Percentiles rank a stretch among this genome's conserved stretches.
Evolutionary conservation across 2,888 invertebrate genomes (phyloP).

Genomic region (Periphyllus acericola): DNA sequence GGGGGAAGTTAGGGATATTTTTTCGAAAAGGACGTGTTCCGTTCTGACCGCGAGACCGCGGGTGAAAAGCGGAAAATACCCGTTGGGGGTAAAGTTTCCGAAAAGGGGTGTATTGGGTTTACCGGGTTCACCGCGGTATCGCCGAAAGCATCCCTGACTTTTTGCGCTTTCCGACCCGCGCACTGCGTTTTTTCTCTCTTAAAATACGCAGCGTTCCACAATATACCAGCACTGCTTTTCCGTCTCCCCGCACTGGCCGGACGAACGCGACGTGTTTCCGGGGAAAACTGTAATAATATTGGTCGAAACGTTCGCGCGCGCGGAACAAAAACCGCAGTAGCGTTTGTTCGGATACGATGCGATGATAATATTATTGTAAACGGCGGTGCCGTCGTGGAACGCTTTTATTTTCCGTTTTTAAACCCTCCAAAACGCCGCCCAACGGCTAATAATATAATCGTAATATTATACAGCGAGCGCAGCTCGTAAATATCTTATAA

Average conservation of each 20-base stretch:
- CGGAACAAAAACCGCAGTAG: too few species aligned
- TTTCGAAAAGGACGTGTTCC: background rate
- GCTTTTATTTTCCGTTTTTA: background rate
- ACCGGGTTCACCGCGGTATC: background rate
- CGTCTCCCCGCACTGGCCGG: background rate
- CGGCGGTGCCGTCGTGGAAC: background rate
- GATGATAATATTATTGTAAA: background rate
- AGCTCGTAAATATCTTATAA: too few species aligned
- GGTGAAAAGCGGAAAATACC: too few species aligned
- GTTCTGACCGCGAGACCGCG: background rate
- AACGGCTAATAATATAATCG: too few species aligned
- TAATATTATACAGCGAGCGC: background rate
- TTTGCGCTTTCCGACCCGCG: background rate
- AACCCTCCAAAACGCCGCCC: background rate
- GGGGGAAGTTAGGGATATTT: background rate
- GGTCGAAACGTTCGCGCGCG: background rate
- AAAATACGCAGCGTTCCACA: background rate
- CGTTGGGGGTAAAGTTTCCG: background rate
- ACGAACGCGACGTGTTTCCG: conserved; percentile 14
- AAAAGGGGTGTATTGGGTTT: background rate
- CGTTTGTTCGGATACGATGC: background rate
- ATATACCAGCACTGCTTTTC: background rate
- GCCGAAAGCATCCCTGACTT: background rate
- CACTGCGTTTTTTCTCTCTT: background rate
- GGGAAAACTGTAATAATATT: background rate